Base-by-base conservation (phyloP, 2,888 invertebrate species). In the Ametastegia equiseti region DNA sequence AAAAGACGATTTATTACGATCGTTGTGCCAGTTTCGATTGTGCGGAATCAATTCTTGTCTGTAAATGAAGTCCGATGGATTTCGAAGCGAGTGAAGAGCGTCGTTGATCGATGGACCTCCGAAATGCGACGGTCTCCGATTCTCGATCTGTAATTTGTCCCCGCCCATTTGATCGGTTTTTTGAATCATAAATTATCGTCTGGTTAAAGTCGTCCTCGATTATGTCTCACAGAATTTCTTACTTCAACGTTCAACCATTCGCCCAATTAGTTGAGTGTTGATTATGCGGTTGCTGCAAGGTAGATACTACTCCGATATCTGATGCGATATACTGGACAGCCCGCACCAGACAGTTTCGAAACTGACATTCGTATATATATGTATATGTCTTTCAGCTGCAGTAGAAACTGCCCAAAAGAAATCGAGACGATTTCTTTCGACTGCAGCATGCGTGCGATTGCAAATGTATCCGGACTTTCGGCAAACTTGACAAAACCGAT, bases 261-360 rank as follows among this genome's bases (percentile, higher is more conserved):
- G 33, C 39, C 75, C 75, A 75, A 75, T 75, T 54, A 75, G 57
- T 75, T 39, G 54, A 45, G 71, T 36, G 75, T 75, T 75, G 57
- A 75, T 75, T 36, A 75, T 1, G 71, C n/a, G n/a, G n/a, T n/a
- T n/a, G n/a, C n/a, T n/a, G n/a, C n/a, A n/a, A n/a, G n/a, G n/a
- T n/a, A n/a, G n/a, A n/a, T n/a, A n/a, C n/a, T n/a, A n/a, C n/a
- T n/a, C n/a, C n/a, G n/a, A n/a, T n/a, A n/a, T n/a, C n/a, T 47
- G 45, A 19, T 15, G 30, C 60, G 27, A 60, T 60, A 30, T 60
- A 60, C 30, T 6, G 30, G 13, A 60, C 15, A 11, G 23, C 36
- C 39, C 4, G 19, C n/a, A 36, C 36, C 11, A n/a, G 23, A 67
- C 67, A n/a, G n/a, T n/a, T n/a, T n/a, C n/a, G n/a, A n/a, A n/a